Base-by-base conservation (phyloP, 2,113 vertebrate species). In the Emydura subglobosa region DNA sequence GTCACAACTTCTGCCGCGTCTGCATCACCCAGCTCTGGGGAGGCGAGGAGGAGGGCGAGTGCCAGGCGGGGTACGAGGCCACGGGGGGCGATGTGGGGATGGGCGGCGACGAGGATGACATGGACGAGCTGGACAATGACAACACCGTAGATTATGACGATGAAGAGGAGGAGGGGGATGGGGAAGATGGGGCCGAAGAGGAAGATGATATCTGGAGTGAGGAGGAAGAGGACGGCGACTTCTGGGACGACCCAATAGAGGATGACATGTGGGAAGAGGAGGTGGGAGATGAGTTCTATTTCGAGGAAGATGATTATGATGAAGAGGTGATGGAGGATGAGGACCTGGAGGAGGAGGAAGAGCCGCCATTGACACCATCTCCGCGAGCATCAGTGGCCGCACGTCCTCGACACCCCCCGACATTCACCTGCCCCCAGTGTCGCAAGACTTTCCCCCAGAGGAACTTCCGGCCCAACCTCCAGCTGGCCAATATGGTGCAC, bases 11-110 rank as follows among this genome's bases (percentile, higher is more conserved):
- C 95, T 98, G 98, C 91, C 97, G 97, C 3, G 96, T 97, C 89
- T 98, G 98, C 95, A 98, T 98, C 90, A 96, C 98, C 9, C 98
- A 97, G 74, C 81, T 98, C 57, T 98, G 98, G 98, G 97, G 95
- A 1, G 96, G 54, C 0, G 93, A 83, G 22, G 85, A 93, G 7
- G 95, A 95, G 78, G 97, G 96, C 4, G 92, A 93, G 6, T 84
- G 81, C 4, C 76, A 84, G 14, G 92, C 89, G 1, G 92, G 85
- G 2, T 90, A 91, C 0, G 91, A 91, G 42, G 92, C 88, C 0
- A 74, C 31, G 59, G 86, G 92, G 10, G 98, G 97, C 83, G 97
- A 97, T 55, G 95, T 94, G 84, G 97, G 95, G 5, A 95, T 97
- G 95, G 84, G 93, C 13, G 82, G 95, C 29, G 97, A 97, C 31